These are phyloP conservation scores for Ennomos fuscantarius DNA, from an alignment of 2,888 invertebrate genomes.

Conservation along the genomic window DNA sequence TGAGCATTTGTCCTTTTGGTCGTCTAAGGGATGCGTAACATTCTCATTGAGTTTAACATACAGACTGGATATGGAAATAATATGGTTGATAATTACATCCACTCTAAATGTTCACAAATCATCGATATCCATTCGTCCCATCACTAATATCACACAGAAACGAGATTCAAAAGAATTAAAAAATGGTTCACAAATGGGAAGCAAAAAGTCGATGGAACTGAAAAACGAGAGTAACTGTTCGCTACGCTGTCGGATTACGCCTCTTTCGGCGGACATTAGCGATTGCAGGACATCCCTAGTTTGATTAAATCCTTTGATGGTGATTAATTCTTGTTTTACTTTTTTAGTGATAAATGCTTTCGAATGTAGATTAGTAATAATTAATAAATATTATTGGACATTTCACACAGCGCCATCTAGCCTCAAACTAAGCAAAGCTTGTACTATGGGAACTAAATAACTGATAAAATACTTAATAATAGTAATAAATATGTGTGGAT, in stretches of 20 bases:
- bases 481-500: too few relatives aligned
- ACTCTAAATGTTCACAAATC: not conserved
- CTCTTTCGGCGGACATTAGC: slow-evolving; percentile 28
- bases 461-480: too few relatives aligned
- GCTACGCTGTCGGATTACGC: slow-evolving; percentile 45
- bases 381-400: too few relatives aligned
- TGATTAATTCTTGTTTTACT: not conserved
- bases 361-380: too few relatives aligned
- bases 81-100: too few relatives aligned
- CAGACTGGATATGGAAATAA: too few relatives aligned
- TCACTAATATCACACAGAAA: slow-evolving; percentile 27
- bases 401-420: too few relatives aligned
- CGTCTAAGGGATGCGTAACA: too few relatives aligned
- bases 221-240: slow-evolving; percentile 24
- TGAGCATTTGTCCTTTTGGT: too few relatives aligned
- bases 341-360: not conserved
- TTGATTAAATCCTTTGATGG: slow-evolving; percentile 30
- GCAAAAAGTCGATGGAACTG: slow-evolving; percentile 56
- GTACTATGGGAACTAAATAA: too few relatives aligned
- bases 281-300: slow-evolving; percentile 34
- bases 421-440: too few relatives aligned
- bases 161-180: slow-evolving; percentile 69
- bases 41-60: too few relatives aligned
- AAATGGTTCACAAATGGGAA: slow-evolving; percentile 65
- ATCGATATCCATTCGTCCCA: slow-evolving; percentile 2